These are phyloP conservation scores for Metaphire vulgaris DNA, from an alignment of 1,140 invertebrate species.

Conservation along the genomic window DNA sequence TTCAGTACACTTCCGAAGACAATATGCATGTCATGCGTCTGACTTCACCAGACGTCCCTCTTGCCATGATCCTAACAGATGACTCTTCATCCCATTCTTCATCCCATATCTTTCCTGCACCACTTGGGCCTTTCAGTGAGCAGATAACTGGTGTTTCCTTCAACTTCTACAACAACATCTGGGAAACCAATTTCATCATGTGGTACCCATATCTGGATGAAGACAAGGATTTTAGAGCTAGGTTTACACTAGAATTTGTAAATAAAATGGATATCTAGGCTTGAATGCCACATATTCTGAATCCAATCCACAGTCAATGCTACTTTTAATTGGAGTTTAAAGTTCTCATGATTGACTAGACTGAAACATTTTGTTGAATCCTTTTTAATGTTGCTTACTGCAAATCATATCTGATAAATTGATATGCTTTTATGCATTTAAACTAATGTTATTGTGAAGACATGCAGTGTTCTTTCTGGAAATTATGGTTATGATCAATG, in stretches of 20 bases:
- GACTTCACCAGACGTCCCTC: slow-evolving; percentile 34
- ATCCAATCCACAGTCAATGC: no score
- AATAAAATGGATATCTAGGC: not conserved
- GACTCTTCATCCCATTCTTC: slow-evolving; percentile 31
- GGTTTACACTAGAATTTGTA: slow-evolving; percentile 31
- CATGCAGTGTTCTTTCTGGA: no score
- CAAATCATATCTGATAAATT: no score
- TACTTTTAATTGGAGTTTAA: no score
- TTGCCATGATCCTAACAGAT: slow-evolving; percentile 35
- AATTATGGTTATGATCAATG: no score
- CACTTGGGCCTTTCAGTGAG: slow-evolving; percentile 31
- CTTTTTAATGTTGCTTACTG: no score
- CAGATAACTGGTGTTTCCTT: slow-evolving; percentile 38
- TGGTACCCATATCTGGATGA: slow-evolving; percentile 40
- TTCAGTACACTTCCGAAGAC: not conserved
- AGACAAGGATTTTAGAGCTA: slow-evolving; percentile 37
- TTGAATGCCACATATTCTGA: no score
- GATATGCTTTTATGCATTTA: no score
- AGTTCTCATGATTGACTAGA: no score
- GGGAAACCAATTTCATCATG: slow-evolving; percentile 47
- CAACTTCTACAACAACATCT: slow-evolving; percentile 47
- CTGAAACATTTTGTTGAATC: no score
- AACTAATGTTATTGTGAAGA: no score
- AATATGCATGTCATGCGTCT: slow-evolving; percentile 30
- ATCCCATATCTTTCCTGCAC: slow-evolving; percentile 40